Evolutionary conservation across 2,888 invertebrate species (phyloP).

Genomic region (Seira ritae): DNA sequence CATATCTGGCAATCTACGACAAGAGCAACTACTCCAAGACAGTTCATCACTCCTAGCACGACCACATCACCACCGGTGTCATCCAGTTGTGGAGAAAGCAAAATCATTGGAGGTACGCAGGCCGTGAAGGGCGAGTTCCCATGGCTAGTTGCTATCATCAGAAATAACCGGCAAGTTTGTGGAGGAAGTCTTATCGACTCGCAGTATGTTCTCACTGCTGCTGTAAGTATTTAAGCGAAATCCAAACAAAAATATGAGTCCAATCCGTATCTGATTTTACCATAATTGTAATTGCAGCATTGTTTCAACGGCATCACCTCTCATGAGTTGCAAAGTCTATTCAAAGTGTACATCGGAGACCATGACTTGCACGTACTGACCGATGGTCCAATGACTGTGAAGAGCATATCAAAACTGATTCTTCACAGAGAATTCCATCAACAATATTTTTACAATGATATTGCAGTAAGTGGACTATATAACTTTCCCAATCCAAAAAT

Average conservation of each 20-base stretch:
- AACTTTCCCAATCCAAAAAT: too few species aligned
- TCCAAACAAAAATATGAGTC: neutral
- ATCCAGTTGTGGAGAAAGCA: conserved; percentile 61
- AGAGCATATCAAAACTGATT: conserved; percentile 89
- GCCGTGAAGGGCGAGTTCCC: conserved; percentile 65
- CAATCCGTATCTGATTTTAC: neutral
- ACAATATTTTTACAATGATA: conserved; percentile 65
- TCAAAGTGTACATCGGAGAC: conserved; percentile 89
- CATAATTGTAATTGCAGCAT: conserved; percentile 61
- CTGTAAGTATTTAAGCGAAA: conserved; percentile 25
- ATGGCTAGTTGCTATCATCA: conserved; percentile 70
- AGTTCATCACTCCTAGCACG: conserved; percentile 21
- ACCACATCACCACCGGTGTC: conserved; percentile 32
- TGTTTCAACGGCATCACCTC: conserved; percentile 69
- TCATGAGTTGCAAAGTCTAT: conserved; percentile 27
- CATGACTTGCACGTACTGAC: conserved; percentile 86
- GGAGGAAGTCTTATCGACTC: conserved; percentile 73
- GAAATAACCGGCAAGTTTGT: conserved; percentile 72
- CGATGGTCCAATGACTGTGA: conserved; percentile 86
- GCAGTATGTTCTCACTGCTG: conserved; percentile 73
- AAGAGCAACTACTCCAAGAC: conserved; percentile 10
- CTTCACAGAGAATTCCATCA: conserved; percentile 75
- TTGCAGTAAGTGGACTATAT: too few species aligned
- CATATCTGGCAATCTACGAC: conserved; percentile 5
- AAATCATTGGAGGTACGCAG: conserved; percentile 64